Evolutionary conservation across 2,797 vertebrate species (phyloP).

Genomic region (Anniella stebbinsi): DNA sequence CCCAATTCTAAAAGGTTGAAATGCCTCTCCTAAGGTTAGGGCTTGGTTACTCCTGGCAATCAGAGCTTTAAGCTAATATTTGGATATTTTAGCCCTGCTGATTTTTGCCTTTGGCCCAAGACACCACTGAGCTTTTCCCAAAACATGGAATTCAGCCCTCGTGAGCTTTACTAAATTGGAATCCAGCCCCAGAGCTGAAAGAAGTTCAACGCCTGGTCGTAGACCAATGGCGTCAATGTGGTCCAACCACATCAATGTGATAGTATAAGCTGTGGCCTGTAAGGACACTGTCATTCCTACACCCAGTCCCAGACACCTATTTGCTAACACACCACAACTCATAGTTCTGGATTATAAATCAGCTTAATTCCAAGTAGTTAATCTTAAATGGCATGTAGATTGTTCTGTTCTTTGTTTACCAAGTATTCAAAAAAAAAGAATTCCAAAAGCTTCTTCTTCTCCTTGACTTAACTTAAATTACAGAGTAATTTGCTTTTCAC

Average conservation of each 20-base stretch:
- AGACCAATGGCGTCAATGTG: not conserved
- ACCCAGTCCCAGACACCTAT: not conserved
- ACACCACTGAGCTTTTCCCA: no score
- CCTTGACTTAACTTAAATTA: not conserved
- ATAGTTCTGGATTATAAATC: conserved; percentile 1
- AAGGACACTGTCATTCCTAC: not conserved
- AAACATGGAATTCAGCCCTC: no score
- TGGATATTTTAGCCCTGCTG: no score
- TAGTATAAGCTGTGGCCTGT: not conserved
- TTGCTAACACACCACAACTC: not conserved
- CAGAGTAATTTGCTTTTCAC: conserved; percentile 5
- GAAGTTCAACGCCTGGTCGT: no score
- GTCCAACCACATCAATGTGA: no score
- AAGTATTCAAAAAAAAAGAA: conserved; percentile 23
- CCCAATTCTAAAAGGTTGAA: no score
- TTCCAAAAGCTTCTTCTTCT: not conserved
- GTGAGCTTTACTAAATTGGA: no score
- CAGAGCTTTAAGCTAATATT: no score
- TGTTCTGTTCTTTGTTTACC: not conserved
- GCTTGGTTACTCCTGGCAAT: no score
- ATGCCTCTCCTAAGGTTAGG: no score
- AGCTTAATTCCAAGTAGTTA: not conserved
- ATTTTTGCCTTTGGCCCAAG: no score
- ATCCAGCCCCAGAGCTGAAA: no score
- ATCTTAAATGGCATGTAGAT: not conserved